Conservation (phyloP, 1,140 invertebrate species). For the Nasonia vitripennis region DNA sequence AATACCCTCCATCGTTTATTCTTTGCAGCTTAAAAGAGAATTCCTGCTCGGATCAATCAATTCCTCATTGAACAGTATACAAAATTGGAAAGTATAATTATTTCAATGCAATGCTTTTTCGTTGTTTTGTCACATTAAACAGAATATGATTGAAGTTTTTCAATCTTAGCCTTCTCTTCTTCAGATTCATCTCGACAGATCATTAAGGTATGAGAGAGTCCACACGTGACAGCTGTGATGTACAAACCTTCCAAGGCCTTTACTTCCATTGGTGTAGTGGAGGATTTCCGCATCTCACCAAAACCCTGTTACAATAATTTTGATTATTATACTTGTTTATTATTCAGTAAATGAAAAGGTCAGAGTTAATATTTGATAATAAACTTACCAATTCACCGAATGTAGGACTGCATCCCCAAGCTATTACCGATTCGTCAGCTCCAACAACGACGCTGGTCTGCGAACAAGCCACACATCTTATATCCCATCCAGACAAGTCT, state of each 20-base stretch:
- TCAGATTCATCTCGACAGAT: slow-evolving; percentile 81
- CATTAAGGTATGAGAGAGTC: slow-evolving; percentile 88
- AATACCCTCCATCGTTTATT: background rate
- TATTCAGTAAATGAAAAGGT: background rate
- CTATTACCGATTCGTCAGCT: slow-evolving; percentile 92
- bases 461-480: slow-evolving; percentile 87
- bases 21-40: slow-evolving; percentile 23
- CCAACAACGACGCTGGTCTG: slow-evolving; percentile 90
- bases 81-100: slow-evolving; percentile 44
- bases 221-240: slow-evolving; percentile 88
- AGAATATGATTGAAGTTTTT: slow-evolving; percentile 78
- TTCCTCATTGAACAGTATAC: slow-evolving; percentile 36
- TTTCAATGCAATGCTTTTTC: slow-evolving; percentile 28
- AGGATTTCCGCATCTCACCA: slow-evolving; percentile 91
- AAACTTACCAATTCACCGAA: slow-evolving; percentile 91
- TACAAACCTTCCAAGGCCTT: slow-evolving; percentile 88
- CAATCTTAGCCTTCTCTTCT: slow-evolving; percentile 80
- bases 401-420: slow-evolving; percentile 93
- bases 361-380: background rate
- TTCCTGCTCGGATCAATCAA: slow-evolving; percentile 33
- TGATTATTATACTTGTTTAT: slow-evolving; percentile 10
- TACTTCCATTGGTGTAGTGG: slow-evolving; percentile 92
- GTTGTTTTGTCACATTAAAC: slow-evolving; percentile 62
- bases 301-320: slow-evolving; percentile 79
- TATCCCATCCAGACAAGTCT: slow-evolving; percentile 93